phyloP scores from a whole-genome alignment of 2,888 invertebrate species.

The Drosophila greeni region DNA sequence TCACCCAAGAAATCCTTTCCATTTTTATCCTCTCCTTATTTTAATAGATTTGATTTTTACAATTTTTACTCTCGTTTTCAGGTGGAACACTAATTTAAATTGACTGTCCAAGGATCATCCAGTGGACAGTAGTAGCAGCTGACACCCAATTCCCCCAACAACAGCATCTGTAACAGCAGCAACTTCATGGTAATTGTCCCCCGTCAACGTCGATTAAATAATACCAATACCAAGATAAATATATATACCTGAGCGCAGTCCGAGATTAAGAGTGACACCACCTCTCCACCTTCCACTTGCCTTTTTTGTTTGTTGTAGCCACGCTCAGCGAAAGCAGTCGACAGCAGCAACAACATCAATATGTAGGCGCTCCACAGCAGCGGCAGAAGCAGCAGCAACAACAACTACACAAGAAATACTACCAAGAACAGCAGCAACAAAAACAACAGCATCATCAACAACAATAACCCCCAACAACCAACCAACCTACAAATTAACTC shows the following conservation, averaged over 20 bases:
- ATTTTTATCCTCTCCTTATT: background rate
- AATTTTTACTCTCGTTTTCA: conserved; percentile 14
- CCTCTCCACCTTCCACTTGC: conserved; percentile 61
- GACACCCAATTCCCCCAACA: conserved; percentile 4
- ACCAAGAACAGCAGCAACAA: conserved; percentile 51
- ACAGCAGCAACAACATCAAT: conserved; percentile 63
- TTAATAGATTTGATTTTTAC: conserved; percentile 14
- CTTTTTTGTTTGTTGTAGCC: conserved; percentile 60
- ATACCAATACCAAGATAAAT: conserved; percentile 14
- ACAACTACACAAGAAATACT: conserved; percentile 54
- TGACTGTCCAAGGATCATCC: conserved; percentile 15
- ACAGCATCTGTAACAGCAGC: background rate
- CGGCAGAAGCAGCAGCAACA: conserved; percentile 59
- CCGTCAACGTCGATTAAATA: conserved; percentile 18
- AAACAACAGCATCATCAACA: conserved; percentile 24
- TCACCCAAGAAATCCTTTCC: background rate
- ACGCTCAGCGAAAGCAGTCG: conserved; percentile 71
- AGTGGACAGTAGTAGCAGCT: conserved; percentile 2
- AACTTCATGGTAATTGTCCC: conserved; percentile 42
- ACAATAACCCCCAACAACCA: conserved; percentile 35
- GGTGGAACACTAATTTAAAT: conserved; percentile 15
- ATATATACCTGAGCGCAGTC: conserved; percentile 18
- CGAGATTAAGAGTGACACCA: conserved; percentile 46
- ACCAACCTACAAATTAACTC: conserved; percentile 24
- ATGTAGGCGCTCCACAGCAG: conserved; percentile 58